phyloP scores from a whole-genome alignment of 2,113 vertebrate species.

The Nerophis ophidion region DNA sequence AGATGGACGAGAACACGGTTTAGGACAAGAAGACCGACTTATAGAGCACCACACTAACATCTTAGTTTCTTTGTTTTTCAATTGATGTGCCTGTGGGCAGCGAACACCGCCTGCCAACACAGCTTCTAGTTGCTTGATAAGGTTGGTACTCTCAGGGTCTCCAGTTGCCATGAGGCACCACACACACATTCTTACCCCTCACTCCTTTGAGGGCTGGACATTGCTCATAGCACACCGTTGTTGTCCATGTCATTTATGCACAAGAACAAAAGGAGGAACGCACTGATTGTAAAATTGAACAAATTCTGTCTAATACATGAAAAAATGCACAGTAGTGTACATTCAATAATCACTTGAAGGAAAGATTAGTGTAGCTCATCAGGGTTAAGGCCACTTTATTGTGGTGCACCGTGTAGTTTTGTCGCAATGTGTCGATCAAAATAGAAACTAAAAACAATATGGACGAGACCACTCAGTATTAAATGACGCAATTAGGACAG shows the following conservation, averaged over 20 bases:
- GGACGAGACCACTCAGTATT: too few species aligned
- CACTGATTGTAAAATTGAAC: too few species aligned
- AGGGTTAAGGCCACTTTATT: too few species aligned
- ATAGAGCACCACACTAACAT: not conserved
- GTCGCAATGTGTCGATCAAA: too few species aligned
- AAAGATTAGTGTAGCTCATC: too few species aligned
- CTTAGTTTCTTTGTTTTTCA: not conserved
- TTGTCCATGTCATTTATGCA: too few species aligned
- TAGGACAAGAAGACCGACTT: slow-evolving; percentile 21
- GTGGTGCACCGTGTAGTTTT: too few species aligned
- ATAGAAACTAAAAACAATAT: too few species aligned
- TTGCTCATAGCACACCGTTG: not conserved
- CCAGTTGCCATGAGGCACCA: slow-evolving; percentile 15
- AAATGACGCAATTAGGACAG: not conserved
- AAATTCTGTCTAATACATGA: too few species aligned
- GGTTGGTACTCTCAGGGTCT: slow-evolving; percentile 41
- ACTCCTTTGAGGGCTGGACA: slow-evolving; percentile 26
- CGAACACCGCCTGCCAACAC: slow-evolving; percentile 1
- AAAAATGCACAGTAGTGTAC: too few species aligned
- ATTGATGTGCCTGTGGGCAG: slow-evolving; percentile 38
- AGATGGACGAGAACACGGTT: slow-evolving; percentile 61
- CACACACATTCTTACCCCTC: slow-evolving; percentile 10
- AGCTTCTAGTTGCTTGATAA: not conserved
- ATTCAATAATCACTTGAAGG: too few species aligned
- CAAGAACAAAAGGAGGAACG: too few species aligned